Evolutionary conservation across 2,888 invertebrate species (phyloP).

Genomic region (Geophilus truncorum): DNA sequence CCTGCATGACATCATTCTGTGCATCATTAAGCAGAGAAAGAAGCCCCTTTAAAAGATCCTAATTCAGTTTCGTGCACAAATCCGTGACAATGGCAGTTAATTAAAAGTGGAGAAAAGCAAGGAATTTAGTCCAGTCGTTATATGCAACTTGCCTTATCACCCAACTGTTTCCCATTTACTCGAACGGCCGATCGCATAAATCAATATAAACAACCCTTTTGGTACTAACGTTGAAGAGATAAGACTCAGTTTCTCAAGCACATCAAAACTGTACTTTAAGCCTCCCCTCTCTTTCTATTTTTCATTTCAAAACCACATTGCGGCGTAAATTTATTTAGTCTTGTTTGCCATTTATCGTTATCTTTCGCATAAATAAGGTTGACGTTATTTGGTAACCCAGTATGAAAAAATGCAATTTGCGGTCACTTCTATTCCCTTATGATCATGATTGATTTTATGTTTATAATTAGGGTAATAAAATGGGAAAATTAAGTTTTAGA

Average conservation of each 20-base stretch:
- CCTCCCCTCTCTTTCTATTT: neutral
- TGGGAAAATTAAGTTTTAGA: no score
- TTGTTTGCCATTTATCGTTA: neutral
- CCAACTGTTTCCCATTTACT: neutral
- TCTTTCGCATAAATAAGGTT: neutral
- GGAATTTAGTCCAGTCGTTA: neutral
- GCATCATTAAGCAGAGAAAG: neutral
- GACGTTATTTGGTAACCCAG: neutral
- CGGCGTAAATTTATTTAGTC: neutral
- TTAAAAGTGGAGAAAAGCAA: conserved; percentile 24
- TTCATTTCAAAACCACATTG: neutral
- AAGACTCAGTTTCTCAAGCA: conserved; percentile 1
- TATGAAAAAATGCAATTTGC: no score
- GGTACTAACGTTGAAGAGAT: neutral
- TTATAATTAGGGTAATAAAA: no score
- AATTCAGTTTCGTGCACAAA: neutral
- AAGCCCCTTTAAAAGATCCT: neutral
- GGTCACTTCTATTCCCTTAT: no score
- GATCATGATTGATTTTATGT: no score
- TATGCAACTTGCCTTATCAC: conserved; percentile 18
- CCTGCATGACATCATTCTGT: neutral
- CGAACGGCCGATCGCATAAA: conserved; percentile 7
- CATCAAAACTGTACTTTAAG: neutral
- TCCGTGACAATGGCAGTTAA: conserved; percentile 25
- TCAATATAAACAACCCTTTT: conserved; percentile 25